Conservation (phyloP, 2,888 invertebrate genomes). For the Pelosia muscerda region DNA sequence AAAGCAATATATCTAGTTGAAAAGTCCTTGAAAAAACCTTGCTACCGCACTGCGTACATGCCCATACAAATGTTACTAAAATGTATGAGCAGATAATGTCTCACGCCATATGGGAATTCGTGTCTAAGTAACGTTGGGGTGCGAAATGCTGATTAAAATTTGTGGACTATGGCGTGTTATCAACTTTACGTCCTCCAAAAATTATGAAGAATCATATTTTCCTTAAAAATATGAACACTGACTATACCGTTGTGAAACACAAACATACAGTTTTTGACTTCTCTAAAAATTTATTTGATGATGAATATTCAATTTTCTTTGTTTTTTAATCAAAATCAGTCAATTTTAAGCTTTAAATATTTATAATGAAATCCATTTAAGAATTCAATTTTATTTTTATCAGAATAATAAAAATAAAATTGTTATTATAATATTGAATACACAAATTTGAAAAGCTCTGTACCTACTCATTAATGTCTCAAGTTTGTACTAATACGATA, state of each 20-base stretch:
- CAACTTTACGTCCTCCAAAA: not conserved
- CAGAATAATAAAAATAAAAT: not conserved
- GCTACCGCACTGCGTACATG: constrained; percentile 33
- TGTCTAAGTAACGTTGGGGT: constrained; percentile 17
- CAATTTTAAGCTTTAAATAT: not conserved
- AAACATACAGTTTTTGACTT: too few species aligned
- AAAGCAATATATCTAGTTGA: not conserved
- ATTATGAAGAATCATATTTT: not conserved
- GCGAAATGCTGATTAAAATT: constrained; percentile 20
- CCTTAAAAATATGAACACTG: not conserved
- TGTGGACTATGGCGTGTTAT: constrained; percentile 9
- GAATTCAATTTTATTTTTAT: too few species aligned
- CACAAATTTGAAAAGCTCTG: not conserved
- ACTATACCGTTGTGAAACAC: not conserved
- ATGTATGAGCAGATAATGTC: constrained; percentile 26
- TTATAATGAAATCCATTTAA: not conserved
- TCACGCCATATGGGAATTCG: constrained; percentile 20
- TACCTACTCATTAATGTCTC: not conserved
- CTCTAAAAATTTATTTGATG: not conserved
- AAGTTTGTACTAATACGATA: not conserved
- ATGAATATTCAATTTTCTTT: not conserved
- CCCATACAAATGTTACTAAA: constrained; percentile 36
- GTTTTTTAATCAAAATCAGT: not conserved
- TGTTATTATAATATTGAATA: not conserved
- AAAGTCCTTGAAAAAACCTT: constrained; percentile 12